Evolutionary conservation across 2,888 invertebrate genomes (phyloP).

Genomic region (Miltochrista miniata): DNA sequence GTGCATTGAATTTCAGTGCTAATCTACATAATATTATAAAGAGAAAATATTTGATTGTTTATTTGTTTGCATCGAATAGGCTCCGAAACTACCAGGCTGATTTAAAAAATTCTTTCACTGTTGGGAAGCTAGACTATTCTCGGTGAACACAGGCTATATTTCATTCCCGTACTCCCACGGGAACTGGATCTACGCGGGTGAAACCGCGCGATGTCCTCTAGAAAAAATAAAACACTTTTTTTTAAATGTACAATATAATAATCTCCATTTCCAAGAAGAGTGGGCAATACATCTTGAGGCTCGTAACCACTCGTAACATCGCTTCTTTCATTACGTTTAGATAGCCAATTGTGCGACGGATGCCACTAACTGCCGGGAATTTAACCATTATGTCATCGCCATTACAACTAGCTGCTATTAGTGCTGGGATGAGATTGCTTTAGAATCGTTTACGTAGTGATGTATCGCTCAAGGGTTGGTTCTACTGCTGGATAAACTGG

Average conservation of each 20-base stretch:
- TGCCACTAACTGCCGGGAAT: slow-evolving; percentile 48
- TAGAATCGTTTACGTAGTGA: slow-evolving; percentile 25
- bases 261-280: too few species aligned
- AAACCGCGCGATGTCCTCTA: too few species aligned
- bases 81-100: too few species aligned
- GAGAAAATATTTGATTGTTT: too few species aligned
- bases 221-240: not conserved
- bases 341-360: slow-evolving; percentile 41
- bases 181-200: too few species aligned
- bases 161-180: too few species aligned
- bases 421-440: slow-evolving; percentile 22
- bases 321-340: slow-evolving; percentile 18
- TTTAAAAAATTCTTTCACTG: too few species aligned
- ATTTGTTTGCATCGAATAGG: too few species aligned
- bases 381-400: slow-evolving; percentile 52
- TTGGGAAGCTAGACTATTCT: too few species aligned
- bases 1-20: too few species aligned
- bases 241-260: not conserved
- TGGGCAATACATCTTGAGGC: not conserved
- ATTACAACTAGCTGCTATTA: slow-evolving; percentile 4
- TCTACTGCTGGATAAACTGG: not conserved
- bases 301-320: slow-evolving; percentile 12
- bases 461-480: not conserved
- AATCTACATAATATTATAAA: too few species aligned
- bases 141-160: too few species aligned